These are phyloP conservation scores for Cichlasoma orientale DNA, from an alignment of 2,797 vertebrate genomes.

Conservation along the genomic window DNA sequence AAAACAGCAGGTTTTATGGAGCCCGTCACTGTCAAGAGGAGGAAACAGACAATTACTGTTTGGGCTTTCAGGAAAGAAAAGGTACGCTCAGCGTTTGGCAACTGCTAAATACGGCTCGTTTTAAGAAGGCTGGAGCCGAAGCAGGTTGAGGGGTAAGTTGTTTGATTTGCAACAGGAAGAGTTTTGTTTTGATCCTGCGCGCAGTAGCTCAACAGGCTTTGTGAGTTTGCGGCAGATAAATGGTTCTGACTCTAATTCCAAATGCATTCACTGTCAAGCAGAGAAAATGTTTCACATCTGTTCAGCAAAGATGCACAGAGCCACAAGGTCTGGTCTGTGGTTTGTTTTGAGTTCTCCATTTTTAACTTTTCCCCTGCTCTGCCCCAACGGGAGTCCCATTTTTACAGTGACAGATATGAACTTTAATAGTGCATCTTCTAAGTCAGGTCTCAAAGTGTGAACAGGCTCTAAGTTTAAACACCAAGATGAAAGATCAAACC, in stretches of 20 bases:
- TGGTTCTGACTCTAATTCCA: background rate
- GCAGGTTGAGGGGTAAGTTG: background rate
- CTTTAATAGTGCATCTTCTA: background rate
- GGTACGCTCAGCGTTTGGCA: background rate
- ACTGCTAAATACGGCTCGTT: background rate
- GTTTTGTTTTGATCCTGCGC: constrained; percentile 12
- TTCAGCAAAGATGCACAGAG: background rate
- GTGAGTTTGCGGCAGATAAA: background rate
- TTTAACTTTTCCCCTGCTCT: background rate
- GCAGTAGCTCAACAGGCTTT: constrained; percentile 24
- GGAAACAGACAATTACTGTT: constrained; percentile 29
- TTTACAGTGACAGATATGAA: background rate
- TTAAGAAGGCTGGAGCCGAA: background rate
- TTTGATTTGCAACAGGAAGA: constrained; percentile 16
- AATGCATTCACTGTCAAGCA: background rate
- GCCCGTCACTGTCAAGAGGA: background rate
- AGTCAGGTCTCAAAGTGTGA: background rate
- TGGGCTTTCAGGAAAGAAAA: background rate
- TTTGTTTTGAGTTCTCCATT: background rate
- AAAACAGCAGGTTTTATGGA: constrained; percentile 28
- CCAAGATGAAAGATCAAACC: too few species aligned
- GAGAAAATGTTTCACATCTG: constrained; percentile 9
- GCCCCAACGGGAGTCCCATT: background rate
- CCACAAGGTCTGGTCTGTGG: background rate
- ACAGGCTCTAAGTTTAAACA: background rate